phyloP scores from a whole-genome alignment of 2,113 vertebrate species.

The Ondatra zibethicus region DNA sequence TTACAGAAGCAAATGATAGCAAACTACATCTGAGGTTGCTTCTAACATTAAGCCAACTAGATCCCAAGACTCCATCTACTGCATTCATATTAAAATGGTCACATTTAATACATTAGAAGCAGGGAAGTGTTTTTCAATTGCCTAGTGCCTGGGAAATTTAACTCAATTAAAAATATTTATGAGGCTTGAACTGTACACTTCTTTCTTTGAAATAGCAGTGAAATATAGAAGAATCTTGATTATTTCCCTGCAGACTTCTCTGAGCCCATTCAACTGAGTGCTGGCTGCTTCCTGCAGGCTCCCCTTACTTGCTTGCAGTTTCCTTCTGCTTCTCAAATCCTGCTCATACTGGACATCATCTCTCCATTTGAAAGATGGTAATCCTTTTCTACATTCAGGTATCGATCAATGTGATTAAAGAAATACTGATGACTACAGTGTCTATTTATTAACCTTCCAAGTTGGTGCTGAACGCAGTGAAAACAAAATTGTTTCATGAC shows the following conservation, averaged over 20 bases:
- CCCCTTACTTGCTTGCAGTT: neutral
- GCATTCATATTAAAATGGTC: neutral
- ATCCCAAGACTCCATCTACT: neutral
- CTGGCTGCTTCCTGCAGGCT: neutral
- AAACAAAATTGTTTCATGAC: neutral
- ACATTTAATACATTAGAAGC: conserved; percentile 41
- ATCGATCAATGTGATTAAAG: neutral
- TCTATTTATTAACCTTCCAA: conserved; percentile 23
- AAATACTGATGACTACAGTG: neutral
- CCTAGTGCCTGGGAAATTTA: neutral
- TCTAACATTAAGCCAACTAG: conserved; percentile 23
- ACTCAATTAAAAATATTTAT: conserved; percentile 23
- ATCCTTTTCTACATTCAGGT: neutral
- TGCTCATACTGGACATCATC: neutral
- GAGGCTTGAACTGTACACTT: neutral
- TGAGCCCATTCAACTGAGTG: neutral
- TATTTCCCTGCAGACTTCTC: neutral
- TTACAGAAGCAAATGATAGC: neutral
- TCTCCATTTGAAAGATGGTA: neutral
- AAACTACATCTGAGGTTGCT: conserved; percentile 34
- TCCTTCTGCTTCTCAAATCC: neutral
- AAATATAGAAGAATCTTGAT: neutral
- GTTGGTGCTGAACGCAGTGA: neutral
- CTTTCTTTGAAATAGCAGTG: neutral
- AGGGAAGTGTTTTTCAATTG: neutral